These are phyloP conservation scores for Drosophila neotestacea DNA, from an alignment of 2,888 invertebrate species.

Conservation along the genomic window DNA sequence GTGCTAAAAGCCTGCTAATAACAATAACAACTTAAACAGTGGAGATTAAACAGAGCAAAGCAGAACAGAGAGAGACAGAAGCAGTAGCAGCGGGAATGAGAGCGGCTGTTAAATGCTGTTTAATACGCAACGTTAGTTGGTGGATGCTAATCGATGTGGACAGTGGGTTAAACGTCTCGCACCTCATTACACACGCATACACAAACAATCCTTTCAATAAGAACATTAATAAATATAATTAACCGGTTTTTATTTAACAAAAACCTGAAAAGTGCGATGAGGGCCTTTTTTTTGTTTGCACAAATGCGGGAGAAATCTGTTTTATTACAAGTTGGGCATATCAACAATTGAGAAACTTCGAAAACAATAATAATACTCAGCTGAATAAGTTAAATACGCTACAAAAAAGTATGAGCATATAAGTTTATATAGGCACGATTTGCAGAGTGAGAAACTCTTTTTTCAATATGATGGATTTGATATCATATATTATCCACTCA, in stretches of 20 bases:
- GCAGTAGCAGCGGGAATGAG: not conserved
- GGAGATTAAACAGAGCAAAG: slow-evolving; percentile 29
- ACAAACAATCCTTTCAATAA: slow-evolving; percentile 18
- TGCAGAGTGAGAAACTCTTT: no score
- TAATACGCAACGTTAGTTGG: slow-evolving; percentile 20
- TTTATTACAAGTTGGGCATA: not conserved
- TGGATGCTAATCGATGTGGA: slow-evolving; percentile 29
- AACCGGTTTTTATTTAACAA: slow-evolving; percentile 62
- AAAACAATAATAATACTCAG: not conserved
- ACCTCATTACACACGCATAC: slow-evolving; percentile 9
- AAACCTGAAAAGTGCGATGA: slow-evolving; percentile 39
- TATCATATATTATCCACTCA: not conserved
- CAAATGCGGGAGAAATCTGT: slow-evolving; percentile 6
- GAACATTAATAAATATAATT: slow-evolving; percentile 34
- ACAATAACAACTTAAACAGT: slow-evolving; percentile 11
- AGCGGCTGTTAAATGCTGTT: not conserved
- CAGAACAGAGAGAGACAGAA: not conserved
- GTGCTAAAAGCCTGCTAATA: slow-evolving; percentile 23
- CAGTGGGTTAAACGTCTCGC: slow-evolving; percentile 22
- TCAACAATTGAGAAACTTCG: not conserved
- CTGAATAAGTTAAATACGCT: not conserved
- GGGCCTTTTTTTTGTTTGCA: slow-evolving; percentile 3
- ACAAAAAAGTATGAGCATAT: no score
- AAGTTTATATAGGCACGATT: no score
- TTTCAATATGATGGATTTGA: not conserved